Evolutionary conservation across 2,888 invertebrate species (phyloP), one percentile per base, ranked within the genome.

Genomic region (Choreutis nemorana): DNA sequence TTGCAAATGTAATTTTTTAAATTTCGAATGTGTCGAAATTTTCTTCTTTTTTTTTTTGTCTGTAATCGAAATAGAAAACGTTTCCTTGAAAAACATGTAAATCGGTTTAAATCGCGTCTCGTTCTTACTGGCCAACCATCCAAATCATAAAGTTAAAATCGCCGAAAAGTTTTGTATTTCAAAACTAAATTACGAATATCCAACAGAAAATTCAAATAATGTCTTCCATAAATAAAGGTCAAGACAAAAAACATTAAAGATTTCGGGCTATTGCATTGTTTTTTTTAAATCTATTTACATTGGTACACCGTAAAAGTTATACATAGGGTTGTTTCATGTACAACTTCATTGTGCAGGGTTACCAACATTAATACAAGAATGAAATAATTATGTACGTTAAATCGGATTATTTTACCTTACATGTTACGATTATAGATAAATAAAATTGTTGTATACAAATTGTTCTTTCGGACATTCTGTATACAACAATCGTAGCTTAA

Each of bases 241-340:
- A 67, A 55, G 54, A 67, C 48, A 52, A 35, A 70, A 71, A 71
- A 54, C 33, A 59, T 55, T 59, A 58, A 59, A 48, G 53, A 62
- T 61, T 64, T 75, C 68, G 80, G 80, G 80, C 80, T 80, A 80
- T 80, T 79, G 80, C 77, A 73, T 71, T 68, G 59, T 58, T 48
- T 49, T 67, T 68, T 68, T 62, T 50, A 61, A 58, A 50, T 51
- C 52, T 60, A 48, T 56, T 41, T 63, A 71, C 60, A 57, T 73
- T 68, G 71, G 56, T 42, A 48, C 35, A 35, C 36, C 44, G 45
- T 12, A 26, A 8, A 9, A 23, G n/a, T 23, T 23, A 23, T n/a
- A 23, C 5, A 4, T n/a, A 9, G 6, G 4, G 5, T 18, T 18
- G 18, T 18, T 18, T n/a, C n/a, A n/a, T 18, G 18, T 20, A 9